Evolutionary conservation across 2,888 invertebrate genomes (phyloP).

Genomic region (Diadegma fenestrale): DNA sequence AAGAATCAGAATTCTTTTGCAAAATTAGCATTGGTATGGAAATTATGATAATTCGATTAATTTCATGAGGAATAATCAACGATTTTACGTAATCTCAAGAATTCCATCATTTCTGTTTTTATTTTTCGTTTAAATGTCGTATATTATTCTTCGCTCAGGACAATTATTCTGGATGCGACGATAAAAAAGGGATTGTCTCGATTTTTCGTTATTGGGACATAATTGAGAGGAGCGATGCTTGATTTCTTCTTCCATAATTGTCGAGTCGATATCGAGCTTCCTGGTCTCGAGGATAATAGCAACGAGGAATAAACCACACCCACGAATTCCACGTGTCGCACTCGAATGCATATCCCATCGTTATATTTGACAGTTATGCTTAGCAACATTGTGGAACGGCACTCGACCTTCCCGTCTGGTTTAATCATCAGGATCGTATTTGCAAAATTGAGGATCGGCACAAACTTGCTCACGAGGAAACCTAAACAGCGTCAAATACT

Average conservation of each 20-base stretch:
- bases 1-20: background rate
- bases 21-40: background rate
- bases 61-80: background rate
- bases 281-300: conserved; percentile 54
- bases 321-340: conserved; percentile 56
- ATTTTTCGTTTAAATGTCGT: background rate
- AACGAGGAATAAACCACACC: conserved; percentile 40
- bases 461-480: conserved; percentile 36
- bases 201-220: conserved; percentile 14
- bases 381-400: conserved; percentile 29
- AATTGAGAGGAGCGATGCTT: conserved; percentile 44
- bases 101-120: background rate
- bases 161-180: background rate
- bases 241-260: conserved; percentile 42
- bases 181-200: conserved; percentile 21
- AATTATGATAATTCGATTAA: background rate
- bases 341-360: conserved; percentile 7
- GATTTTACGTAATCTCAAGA: background rate
- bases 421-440: conserved; percentile 60
- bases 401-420: conserved; percentile 60
- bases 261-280: conserved; percentile 35
- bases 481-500: too few species aligned
- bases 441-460: conserved; percentile 66
- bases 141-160: background rate
- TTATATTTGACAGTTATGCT: conserved; percentile 41